Percentiles rank a stretch among this genome's conserved stretches.
These are phyloP conservation scores for Tinea trinotella DNA, from an alignment of 2,888 invertebrate species.

Conservation along the genomic window DNA sequence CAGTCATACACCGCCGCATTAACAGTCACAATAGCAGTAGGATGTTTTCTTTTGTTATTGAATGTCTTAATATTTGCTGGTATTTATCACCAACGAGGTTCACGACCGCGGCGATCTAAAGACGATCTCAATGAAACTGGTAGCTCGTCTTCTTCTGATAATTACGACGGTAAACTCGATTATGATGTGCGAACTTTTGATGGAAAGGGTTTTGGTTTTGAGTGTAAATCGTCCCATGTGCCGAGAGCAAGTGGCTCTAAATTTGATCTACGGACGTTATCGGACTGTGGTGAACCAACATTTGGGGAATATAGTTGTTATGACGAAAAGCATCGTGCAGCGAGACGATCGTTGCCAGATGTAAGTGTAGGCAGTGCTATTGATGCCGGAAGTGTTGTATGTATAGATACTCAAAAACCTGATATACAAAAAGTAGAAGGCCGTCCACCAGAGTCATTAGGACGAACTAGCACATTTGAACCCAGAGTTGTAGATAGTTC, in stretches of 20 bases:
- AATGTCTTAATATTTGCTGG: constrained; percentile 91
- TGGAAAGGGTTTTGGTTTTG: constrained; percentile 69
- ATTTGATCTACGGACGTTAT: constrained; percentile 63
- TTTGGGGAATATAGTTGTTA: constrained; percentile 79
- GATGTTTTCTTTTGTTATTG: constrained; percentile 84
- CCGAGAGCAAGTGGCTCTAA: constrained; percentile 59
- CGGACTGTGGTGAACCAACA: constrained; percentile 67
- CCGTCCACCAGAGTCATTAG: constrained; percentile 43
- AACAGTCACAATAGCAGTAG: constrained; percentile 89
- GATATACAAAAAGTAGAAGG: constrained; percentile 65
- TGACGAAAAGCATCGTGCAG: constrained; percentile 72
- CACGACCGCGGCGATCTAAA: constrained; percentile 79
- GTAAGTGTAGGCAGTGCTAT: constrained; percentile 74
- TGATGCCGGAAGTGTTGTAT: constrained; percentile 69
- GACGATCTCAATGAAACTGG: constrained; percentile 83
- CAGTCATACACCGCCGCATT: constrained; percentile 92
- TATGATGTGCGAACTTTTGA: constrained; percentile 68
- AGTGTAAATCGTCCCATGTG: constrained; percentile 71
- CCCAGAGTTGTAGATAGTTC: constrained; percentile 65
- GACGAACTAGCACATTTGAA: constrained; percentile 64
- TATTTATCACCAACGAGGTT: constrained; percentile 87
- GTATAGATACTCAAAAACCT: constrained; percentile 64
- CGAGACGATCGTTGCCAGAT: constrained; percentile 73
- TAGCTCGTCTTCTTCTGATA: constrained; percentile 77
- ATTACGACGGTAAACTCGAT: constrained; percentile 72